Base-by-base conservation (phyloP, 1,140 invertebrate genomes). In the Eciton burchellii region DNA sequence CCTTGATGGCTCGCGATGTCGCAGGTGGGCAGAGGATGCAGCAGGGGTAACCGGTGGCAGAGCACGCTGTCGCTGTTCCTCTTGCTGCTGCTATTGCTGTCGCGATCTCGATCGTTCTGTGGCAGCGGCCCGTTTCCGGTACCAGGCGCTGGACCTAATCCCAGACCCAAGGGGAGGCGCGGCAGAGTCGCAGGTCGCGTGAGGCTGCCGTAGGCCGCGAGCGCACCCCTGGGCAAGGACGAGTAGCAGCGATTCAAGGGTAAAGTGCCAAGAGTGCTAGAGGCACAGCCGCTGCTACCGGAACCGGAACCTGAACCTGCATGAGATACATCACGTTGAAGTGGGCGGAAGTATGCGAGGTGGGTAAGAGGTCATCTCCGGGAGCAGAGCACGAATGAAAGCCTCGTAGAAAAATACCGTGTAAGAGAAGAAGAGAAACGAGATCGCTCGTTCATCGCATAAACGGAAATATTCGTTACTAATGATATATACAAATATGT, bases 31-130 rank as follows among this genome's bases (percentile, higher is more conserved):
- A 94, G 74, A 4, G 94, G 94, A 81, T 95, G 93, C 73, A 95
- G 82, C n/a, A 94, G 91, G 16, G 94, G 94, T 83, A 95, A 91
- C 59, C 94, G 90, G 86, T 95, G 94, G 43, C 94, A 95, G 0
- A 95, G 91, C 1, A 94, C 93, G 24, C 94, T 95, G 83, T 95
- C 94, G 60, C 94, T 95, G 68, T 94, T 94, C 35, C 94, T 88
- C 77, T 95, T 95, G 87, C 93, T 93, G 65, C 91, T 92, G 4
- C 91, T 91, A 65, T 93, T 93, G 35, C 92, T 92, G 70, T 91
- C 90, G 52, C 90, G 87, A 71, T 91, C 91, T 24, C 89, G 74
- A 47, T 91, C 90, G 63, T 91, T 91, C n/a, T 81, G 85, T 11
- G 88, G 90, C 29, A 91, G 68, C 6, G 88, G 84, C 0, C 89